phyloP scores from a whole-genome alignment of 2,888 invertebrate species.

The Thecophora atra region DNA sequence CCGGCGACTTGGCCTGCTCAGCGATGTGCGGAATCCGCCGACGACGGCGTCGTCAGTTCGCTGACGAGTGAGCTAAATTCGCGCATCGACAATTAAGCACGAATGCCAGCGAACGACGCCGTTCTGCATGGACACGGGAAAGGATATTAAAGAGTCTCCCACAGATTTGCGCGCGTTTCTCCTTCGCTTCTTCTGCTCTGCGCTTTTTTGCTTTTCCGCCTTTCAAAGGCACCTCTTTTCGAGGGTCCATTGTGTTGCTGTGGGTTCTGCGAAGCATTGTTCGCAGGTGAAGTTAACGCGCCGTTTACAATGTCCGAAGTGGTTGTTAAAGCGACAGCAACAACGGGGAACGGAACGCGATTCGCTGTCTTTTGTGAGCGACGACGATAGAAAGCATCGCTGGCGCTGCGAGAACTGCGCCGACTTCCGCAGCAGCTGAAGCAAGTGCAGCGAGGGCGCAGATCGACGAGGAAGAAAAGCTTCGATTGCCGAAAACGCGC shows the following conservation, averaged over 20 bases:
- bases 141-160: constrained; percentile 52
- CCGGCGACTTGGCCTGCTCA: no score
- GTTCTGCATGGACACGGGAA: constrained; percentile 45
- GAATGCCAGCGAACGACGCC: constrained; percentile 39
- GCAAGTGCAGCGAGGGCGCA: background rate
- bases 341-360: background rate
- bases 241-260: background rate
- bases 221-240: background rate
- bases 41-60: constrained; percentile 20
- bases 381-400: background rate
- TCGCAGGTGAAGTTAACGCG: constrained; percentile 20
- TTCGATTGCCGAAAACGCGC: no score
- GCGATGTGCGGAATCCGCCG: constrained; percentile 38
- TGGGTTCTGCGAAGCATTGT: background rate
- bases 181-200: no score
- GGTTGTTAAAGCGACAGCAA: background rate
- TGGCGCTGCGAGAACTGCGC: background rate
- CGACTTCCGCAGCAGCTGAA: background rate
- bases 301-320: constrained; percentile 14
- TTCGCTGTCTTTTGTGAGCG: constrained; percentile 3
- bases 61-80: constrained; percentile 49
- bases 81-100: constrained; percentile 63
- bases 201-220: background rate
- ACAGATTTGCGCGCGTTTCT: constrained; percentile 44
- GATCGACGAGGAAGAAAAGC: no score